Evolutionary conservation across 2,797 vertebrate genomes (phyloP).

Genomic region (Paramormyrops hopkinsi): DNA sequence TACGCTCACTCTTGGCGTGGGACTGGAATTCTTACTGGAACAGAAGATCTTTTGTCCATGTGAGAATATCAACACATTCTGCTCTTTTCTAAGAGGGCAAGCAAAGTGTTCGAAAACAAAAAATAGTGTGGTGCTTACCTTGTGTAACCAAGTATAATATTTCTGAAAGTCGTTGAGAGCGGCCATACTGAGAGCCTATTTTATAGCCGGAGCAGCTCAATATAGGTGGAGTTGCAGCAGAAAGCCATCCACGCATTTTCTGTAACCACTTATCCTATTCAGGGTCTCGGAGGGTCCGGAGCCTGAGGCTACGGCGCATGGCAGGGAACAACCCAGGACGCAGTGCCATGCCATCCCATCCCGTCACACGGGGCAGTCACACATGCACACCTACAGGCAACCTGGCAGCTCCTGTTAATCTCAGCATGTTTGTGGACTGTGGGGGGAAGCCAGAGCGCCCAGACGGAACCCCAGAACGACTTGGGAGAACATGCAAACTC

Average conservation of each 20-base stretch:
- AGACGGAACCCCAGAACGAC: not conserved
- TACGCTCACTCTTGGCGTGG: not conserved
- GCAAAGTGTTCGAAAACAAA: not conserved
- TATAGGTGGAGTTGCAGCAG: constrained; percentile 35
- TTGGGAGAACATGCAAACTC: not conserved
- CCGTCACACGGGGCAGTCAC: not conserved
- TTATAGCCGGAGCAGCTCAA: constrained; percentile 55
- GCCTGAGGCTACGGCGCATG: not conserved
- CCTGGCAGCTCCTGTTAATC: not conserved
- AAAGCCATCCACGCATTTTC: not conserved
- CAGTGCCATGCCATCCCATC: not conserved
- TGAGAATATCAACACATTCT: constrained; percentile 44
- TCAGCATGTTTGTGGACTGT: not conserved
- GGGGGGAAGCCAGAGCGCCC: not conserved
- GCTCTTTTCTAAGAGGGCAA: constrained; percentile 40
- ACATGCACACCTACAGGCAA: not conserved
- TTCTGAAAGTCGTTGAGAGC: constrained; percentile 90
- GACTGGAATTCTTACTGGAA: not conserved
- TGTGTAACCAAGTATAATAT: constrained; percentile 89
- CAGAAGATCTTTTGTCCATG: constrained; percentile 39
- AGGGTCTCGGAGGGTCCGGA: not conserved
- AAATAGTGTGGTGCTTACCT: constrained; percentile 67
- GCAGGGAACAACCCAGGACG: not conserved
- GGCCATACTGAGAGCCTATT: constrained; percentile 88
- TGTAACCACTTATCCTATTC: not conserved